Evolutionary conservation across 2,888 invertebrate genomes (phyloP), one percentile per base, ranked within the genome.

Genomic region (Drosophila mulleri): DNA sequence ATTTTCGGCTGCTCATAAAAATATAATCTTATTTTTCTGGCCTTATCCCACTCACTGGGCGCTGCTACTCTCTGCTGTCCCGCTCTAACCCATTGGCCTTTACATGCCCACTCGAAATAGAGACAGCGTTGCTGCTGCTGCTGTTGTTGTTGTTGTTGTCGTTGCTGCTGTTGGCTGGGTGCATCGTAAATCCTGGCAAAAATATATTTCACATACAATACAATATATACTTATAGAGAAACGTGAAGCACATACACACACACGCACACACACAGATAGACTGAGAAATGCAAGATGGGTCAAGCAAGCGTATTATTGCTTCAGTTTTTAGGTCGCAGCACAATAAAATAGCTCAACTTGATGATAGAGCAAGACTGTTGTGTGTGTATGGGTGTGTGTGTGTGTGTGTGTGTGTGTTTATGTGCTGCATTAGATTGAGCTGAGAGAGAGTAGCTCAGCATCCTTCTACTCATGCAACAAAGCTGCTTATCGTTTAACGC

Each of bases 401-500:
- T 47, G 75, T 32, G 42, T 18, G 41, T 56, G 20, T 23, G 20
- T 23, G 42, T 18, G 41, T 56, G 29, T 56, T 20, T 41, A 26
- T 64, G 61, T 69, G 48, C 59, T 53, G 66, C 61, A 73, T 72
- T 69, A 71, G 71, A 82, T 85, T 67, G 70, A 71, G 80, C 64
- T 68, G 56, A 54, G 57, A 54, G 57, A 58, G 59, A 68, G 77
- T 66, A 69, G 73, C 52, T 72, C 41, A 45, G 39, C 20, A 67
- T 9, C 52, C 14, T 11, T 8, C 20, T 12, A 18, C 20, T 52
- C 16, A 20, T 37, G 84, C 89, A 84, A 82, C 84, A 88, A 84
- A 84, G 84, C 84, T 84, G 89, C 84, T 84, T 84, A 84, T 88
- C 84, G 84, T 73, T 88, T 86, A 86, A 84, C 83, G 84, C 82